Base-by-base conservation (phyloP, 2,888 invertebrate species). In the Eupithecia insigniata region DNA sequence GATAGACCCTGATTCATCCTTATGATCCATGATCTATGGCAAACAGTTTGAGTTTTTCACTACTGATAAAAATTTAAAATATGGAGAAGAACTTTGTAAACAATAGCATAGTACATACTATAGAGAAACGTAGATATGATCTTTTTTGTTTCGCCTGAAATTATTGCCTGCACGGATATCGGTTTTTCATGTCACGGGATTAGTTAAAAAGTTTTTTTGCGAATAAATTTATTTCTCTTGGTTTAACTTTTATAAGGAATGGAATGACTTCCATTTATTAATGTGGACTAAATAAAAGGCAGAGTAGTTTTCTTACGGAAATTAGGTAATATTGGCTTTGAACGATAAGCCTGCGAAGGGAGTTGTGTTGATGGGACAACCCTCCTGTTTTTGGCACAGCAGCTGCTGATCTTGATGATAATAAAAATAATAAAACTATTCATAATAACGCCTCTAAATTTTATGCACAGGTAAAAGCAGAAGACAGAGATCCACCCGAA, bases 401-500 rank as follows among this genome's bases (percentile, higher is more conserved):
- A 5, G 22, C 6, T 26, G 26, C 26, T 55, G 26, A 26, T 1
- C 26, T 26, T 26, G 4, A 55, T 60, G 30, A 14, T 36, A 7
- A 36, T 34, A 34, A 16, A 22, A 60, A 51, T 51, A 51, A 51
- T 51, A 2, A n/a, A 51, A 22, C 8, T n/a, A 22, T 12, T 62
- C 10, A 32, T 32, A 22, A 39, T 64, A 36, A 36, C 36, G 26
- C n/a, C 16, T 36, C 30, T 62, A 14, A 39, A 69, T 68, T 32
- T 62, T 16, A 68, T 43, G 28, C 32, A 69, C 84, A 96, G 96
- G 96, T 98, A 18, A 91, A 94, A 75, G 98, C 98, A 32, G 95
- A 93, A 76, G 98, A 98, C 88, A 90, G 93, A 68, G 98, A 98
- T 90, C 96, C 96, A 5, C 95, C 95, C 0, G 96, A 97, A 78